Evolutionary conservation across 2,113 vertebrate species (phyloP), one percentile per base, ranked within the genome.

Genomic region (Toxotes jaculatrix): DNA sequence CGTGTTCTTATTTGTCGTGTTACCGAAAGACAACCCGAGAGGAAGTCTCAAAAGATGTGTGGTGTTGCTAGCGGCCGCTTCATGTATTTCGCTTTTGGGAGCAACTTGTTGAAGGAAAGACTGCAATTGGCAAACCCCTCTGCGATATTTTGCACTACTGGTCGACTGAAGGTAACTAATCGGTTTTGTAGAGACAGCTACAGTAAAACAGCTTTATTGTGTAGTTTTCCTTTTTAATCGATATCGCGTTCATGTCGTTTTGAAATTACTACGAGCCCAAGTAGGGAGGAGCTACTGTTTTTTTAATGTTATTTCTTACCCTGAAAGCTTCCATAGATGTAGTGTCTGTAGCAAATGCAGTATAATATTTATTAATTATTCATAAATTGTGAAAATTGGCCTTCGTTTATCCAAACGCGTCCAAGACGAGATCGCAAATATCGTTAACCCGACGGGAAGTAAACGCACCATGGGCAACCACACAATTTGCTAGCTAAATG

Each of bases 31-130:
- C 0, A 32, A 12, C 21, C 19, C 12, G 16, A 12, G 1, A 0
- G 16, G 27, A 4, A 19, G 57, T 8, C n/a, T 19, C 0, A 1
- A 17, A 76, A 57, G 0, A 94, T 94, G 93, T 85, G 90, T 0
- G 47, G 0, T 13, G 9, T 4, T 1, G 31, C 13, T 4, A 0
- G 0, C 45, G 77, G 56, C 1, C 23, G 10, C 5, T 95, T 95
- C 19, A 68, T 86, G 78, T 96, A 96, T 79, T 96, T 95, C 56
- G 93, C 93, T 0, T 96, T 91, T 47, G 95, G 95, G 0, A 96
- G 95, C 77, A 95, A 96, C 77, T 73, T 95, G 69, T 51, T 95
- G 49, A 94, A 86, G 75, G 92, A 95, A 38, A 89, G 95, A 63
- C 82, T 96, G 0, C 87, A 85, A 1, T 60, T 94, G 2, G 55